A percentile compares a stretch with the other conserved stretches of the same genome.
Evolutionary conservation across 2,888 invertebrate species (phyloP).

Genomic region (Eristalis pertinax): DNA sequence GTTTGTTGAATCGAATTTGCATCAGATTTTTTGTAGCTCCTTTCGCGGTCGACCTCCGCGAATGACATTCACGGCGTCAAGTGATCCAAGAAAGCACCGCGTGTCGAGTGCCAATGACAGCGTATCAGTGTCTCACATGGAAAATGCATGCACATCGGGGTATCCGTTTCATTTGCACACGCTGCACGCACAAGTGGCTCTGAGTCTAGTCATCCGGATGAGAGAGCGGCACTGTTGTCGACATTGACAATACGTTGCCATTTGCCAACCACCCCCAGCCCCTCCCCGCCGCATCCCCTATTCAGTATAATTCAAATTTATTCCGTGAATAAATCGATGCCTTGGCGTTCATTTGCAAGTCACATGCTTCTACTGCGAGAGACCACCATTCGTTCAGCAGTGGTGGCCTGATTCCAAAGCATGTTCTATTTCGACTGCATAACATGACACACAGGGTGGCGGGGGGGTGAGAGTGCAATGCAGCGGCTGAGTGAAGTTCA

Average conservation of each 20-base stretch:
- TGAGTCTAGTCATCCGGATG: background rate
- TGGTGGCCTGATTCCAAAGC: conserved; percentile 41
- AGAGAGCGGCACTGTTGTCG: background rate
- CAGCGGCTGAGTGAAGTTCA: background rate
- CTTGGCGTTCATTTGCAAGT: background rate
- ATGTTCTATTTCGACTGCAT: conserved; percentile 1
- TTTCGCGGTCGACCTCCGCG: background rate
- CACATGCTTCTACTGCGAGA: too few species aligned
- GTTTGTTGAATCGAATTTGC: background rate
- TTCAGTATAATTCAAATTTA: background rate
- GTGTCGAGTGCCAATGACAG: too few species aligned
- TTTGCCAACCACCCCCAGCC: too few species aligned
- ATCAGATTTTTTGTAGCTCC: background rate
- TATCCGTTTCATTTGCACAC: background rate
- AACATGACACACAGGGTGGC: background rate
- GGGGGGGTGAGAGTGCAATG: background rate
- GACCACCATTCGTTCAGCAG: too few species aligned
- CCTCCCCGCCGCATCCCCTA: background rate
- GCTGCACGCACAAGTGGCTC: background rate
- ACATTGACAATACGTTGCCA: too few species aligned
- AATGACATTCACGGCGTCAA: background rate
- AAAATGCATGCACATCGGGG: background rate
- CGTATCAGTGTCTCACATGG: background rate
- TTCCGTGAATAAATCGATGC: background rate
- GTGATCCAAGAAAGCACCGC: background rate